Conservation (phyloP, 1,140 invertebrate genomes). For the Anoplophora glabripennis region DNA sequence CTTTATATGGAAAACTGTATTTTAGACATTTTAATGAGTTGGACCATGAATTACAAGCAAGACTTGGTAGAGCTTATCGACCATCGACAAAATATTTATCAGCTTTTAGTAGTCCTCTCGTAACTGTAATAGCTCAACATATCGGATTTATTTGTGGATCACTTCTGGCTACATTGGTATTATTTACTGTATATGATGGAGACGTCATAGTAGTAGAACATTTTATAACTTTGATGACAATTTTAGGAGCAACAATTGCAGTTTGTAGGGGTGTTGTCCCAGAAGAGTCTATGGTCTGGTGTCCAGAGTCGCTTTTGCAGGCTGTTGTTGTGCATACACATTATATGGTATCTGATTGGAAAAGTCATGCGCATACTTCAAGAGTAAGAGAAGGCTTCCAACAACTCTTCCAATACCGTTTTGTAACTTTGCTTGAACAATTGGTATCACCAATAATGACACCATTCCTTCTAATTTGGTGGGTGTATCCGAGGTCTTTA, state of each 20-base stretch:
- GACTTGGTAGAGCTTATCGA: constrained; percentile 87
- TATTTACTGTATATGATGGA: constrained; percentile 88
- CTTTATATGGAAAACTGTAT: constrained; percentile 82
- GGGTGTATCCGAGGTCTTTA: constrained; percentile 72
- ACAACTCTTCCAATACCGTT: constrained; percentile 91
- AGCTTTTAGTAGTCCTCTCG: constrained; percentile 80
- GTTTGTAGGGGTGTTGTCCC: constrained; percentile 68
- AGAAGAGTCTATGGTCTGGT: constrained; percentile 78
- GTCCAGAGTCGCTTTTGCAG: constrained; percentile 85
- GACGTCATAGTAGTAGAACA: constrained; percentile 93
- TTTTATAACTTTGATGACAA: constrained; percentile 75
- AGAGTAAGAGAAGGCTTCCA: constrained; percentile 83
- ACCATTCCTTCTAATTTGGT: constrained; percentile 81
- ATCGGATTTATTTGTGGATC: constrained; percentile 83
- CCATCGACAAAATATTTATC: constrained; percentile 88
- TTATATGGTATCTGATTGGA: constrained; percentile 92
- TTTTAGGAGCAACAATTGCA: constrained; percentile 71
- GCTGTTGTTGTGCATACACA: constrained; percentile 91
- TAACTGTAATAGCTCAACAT: constrained; percentile 72
- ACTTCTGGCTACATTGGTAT: constrained; percentile 75
- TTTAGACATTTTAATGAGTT: constrained; percentile 97
- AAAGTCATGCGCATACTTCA: constrained; percentile 84
- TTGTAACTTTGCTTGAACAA: constrained; percentile 83
- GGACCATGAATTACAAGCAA: constrained; percentile 90
- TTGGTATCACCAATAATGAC: constrained; percentile 91